A percentile compares a stretch with the other conserved stretches of the same genome.
Conservation (phyloP, 2,888 invertebrate species). For the Lumbricus terrestris region DNA sequence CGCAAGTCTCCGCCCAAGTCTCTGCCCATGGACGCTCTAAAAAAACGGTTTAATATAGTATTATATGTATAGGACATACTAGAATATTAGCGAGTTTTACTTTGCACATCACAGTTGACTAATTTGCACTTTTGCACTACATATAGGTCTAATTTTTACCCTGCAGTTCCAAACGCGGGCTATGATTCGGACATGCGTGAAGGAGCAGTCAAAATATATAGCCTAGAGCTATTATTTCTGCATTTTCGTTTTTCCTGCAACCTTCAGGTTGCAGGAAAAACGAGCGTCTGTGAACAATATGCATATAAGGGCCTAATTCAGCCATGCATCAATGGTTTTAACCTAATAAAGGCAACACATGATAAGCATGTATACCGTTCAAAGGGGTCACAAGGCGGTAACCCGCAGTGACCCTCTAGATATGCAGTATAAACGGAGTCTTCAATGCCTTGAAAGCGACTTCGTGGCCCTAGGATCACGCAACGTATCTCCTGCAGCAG, state of each 20-base stretch:
- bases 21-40: too few species aligned
- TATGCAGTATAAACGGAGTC: neutral
- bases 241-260: too few species aligned
- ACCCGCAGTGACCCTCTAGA: neutral
- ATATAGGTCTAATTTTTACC: too few species aligned
- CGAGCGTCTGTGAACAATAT: neutral
- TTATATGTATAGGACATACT: too few species aligned
- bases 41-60: too few species aligned
- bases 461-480: neutral
- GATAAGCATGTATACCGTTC: neutral
- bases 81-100: neutral
- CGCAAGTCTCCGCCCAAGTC: too few species aligned
- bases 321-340: neutral
- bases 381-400: neutral
- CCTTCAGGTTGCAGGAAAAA: too few species aligned
- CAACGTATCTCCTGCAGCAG: neutral
- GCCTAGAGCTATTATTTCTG: neutral
- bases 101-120: neutral
- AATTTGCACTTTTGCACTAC: too few species aligned
- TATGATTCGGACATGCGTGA: neutral
- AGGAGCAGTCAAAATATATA: neutral
- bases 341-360: neutral
- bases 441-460: neutral
- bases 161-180: neutral
- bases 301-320: too few species aligned